A percentile compares a stretch with the other conserved stretches of the same genome.
Evolutionary conservation across 2,113 vertebrate genomes (phyloP).

Genomic region (Oplegnathus fasciatus): DNA sequence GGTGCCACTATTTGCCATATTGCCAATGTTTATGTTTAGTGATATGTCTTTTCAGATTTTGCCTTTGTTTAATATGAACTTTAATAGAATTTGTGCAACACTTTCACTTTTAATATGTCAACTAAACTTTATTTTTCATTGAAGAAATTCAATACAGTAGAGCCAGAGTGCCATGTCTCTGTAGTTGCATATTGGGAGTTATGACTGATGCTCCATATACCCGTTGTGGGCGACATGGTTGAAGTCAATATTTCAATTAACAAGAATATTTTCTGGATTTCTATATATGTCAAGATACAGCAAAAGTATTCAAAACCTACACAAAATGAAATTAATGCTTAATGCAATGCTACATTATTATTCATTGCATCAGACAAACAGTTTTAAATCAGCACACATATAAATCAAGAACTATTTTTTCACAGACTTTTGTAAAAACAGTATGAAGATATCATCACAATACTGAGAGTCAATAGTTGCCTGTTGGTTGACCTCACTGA

Average conservation of each 20-base stretch:
- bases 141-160: neutral
- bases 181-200: neutral
- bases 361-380: neutral
- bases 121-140: too few species aligned
- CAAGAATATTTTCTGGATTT: too few species aligned
- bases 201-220: neutral
- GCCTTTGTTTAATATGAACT: neutral
- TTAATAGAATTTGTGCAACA: too few species aligned
- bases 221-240: neutral
- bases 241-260: too few species aligned
- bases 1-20: neutral
- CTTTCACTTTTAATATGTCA: too few species aligned
- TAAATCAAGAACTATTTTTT: neutral
- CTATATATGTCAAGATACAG: neutral
- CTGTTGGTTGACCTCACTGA: constrained; percentile 18
- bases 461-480: neutral
- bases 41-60: neutral
- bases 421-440: neutral
- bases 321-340: neutral
- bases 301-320: neutral
- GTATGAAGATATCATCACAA: neutral
- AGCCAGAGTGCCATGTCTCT: neutral
- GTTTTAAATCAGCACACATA: neutral
- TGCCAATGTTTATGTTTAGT: neutral
- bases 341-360: neutral